Percentiles rank a stretch among this genome's conserved stretches.
Conservation (phyloP, 2,888 invertebrate species). For the Leptinotarsa peninsularis region DNA sequence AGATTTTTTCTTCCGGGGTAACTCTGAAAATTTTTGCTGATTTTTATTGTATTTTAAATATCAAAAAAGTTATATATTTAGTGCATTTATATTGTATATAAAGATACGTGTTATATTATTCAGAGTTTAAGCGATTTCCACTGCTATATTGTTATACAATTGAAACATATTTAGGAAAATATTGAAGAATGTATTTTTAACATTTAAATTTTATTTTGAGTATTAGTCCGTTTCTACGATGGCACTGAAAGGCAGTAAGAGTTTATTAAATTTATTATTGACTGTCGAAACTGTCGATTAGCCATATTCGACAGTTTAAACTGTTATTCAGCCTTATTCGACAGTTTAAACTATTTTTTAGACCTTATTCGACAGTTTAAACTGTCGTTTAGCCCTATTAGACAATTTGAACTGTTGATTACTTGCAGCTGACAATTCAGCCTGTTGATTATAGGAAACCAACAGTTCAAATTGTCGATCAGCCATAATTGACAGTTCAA, state of each 20-base stretch:
- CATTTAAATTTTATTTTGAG: slow-evolving; percentile 16
- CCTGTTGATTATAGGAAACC: too few species aligned
- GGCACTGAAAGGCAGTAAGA: neutral
- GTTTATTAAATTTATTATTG: too few species aligned
- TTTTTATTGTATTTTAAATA: slow-evolving; percentile 28
- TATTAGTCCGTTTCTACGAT: slow-evolving; percentile 4
- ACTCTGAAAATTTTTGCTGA: slow-evolving; percentile 28
- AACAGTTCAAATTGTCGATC: too few species aligned
- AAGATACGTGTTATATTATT: slow-evolving; percentile 49
- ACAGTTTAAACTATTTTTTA: too few species aligned
- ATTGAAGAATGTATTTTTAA: slow-evolving; percentile 33
- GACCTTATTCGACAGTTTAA: too few species aligned
- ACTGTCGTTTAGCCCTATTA: too few species aligned
- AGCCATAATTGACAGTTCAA: too few species aligned
- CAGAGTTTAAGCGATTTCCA: slow-evolving; percentile 49
- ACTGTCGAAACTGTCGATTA: too few species aligned
- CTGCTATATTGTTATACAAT: slow-evolving; percentile 49
- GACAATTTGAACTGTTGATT: too few species aligned
- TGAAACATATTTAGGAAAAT: slow-evolving; percentile 39
- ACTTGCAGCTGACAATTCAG: too few species aligned
- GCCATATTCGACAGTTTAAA: too few species aligned
- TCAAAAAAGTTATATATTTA: slow-evolving; percentile 24
- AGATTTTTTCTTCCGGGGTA: slow-evolving; percentile 18
- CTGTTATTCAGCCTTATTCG: too few species aligned
- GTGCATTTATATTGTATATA: slow-evolving; percentile 48